These are phyloP conservation scores for Malthinus flaveolus DNA, from an alignment of 2,888 invertebrate species.

Conservation along the genomic window DNA sequence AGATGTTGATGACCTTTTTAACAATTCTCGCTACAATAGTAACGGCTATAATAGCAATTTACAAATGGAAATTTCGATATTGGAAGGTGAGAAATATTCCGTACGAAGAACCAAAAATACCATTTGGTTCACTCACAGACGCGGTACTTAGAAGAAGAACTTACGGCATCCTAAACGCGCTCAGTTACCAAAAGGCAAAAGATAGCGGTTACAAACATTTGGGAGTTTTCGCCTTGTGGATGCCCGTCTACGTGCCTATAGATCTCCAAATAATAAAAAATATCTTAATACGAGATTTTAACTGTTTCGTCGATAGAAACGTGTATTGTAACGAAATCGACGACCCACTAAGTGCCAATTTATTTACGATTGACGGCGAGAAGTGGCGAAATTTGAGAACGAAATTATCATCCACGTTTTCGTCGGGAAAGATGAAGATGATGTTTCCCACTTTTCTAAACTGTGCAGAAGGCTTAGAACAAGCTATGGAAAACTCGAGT, in stretches of 20 bases:
- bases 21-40: too few relatives aligned
- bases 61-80: too few relatives aligned
- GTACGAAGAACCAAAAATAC: neutral
- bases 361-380: neutral
- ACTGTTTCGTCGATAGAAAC: neutral
- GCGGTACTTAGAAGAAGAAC: neutral
- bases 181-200: neutral
- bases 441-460: neutral
- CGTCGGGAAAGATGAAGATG: neutral
- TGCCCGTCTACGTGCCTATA: neutral
- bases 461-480: neutral
- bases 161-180: neutral
- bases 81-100: neutral
- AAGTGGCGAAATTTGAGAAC: neutral
- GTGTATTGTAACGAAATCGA: neutral
- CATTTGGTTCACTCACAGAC: neutral
- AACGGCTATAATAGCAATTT: too few relatives aligned
- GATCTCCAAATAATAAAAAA: neutral
- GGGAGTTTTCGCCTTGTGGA: neutral
- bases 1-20: too few relatives aligned
- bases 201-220: neutral
- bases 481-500: neutral
- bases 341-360: neutral
- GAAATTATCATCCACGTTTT: neutral
- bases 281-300: neutral